Base-by-base conservation (phyloP, 2,797 vertebrate species). In the Leuciscus waleckii region DNA sequence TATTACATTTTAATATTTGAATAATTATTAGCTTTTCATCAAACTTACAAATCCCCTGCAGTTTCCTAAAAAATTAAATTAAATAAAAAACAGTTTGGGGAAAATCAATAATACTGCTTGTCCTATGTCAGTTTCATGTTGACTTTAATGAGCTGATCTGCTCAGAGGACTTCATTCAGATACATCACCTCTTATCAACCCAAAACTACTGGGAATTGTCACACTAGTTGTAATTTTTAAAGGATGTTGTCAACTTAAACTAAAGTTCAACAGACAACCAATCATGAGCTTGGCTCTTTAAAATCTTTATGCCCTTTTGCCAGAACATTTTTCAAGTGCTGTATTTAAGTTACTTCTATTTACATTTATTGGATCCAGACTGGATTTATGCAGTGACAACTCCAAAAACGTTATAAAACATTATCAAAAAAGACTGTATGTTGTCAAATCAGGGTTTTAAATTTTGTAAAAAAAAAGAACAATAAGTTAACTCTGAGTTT, bases 141-240 rank as follows among this genome's bases (percentile, higher is more conserved):
- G 71, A 75, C 71, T 75, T 75, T 19, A 75, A 51, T 51, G 11
- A 75, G 17, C 70, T 51, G 26, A 21, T 51, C 26, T 35, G 71
- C 71, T 75, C 43, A 32, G 46, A 74, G 46, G 46, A 74, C 71
- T 49, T 74, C 4, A 73, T 73, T 73, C 65, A 68, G 32, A 68
- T 68, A 9, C 16, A 4, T n/a, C 56, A 26, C 29, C n/a, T 7
- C 6, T 43, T 32, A 46, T 10, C 26, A 49, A 73, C 43, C 0
- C 41, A 17, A 49, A 17, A 73, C 41, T 29, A 49, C n/a, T 10
- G 1, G 1, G n/a, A 13, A 43, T 49, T 73, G 46, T 32, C 43
- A 8, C 26, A 49, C 43, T 43, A 16, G 13, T 43, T 23, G 1
- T 16, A 4, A 8, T 71, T 43, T 11, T 71, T 71, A 71, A 26